Evolutionary conservation across 2,113 vertebrate species (phyloP), one percentile per base, ranked within the genome.

Genomic region (Ardeotis arabs): DNA sequence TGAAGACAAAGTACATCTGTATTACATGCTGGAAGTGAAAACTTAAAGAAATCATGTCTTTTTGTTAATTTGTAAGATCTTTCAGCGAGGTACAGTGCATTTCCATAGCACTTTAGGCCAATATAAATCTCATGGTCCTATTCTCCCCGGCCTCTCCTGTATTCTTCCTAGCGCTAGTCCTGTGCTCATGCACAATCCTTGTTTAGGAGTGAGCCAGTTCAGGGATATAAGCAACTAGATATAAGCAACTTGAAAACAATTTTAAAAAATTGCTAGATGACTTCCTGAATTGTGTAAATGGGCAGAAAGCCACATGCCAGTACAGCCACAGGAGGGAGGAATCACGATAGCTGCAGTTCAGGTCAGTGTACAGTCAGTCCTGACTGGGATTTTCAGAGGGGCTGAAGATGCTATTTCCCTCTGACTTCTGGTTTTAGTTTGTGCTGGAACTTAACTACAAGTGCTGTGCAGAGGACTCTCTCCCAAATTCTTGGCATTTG

Each of bases 51-150:
- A n/a, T 1, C 16, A 8, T 1, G 2, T 5, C 41, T 29, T 74
- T 45, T 44, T 39, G 49, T 29, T 66, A 4, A 4, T 59, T 19
- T 72, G 5, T 44, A 31, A 78, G 86, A 8, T 33, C 14, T 67
- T 37, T 50, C 59, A 39, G 59, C 24, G n/a, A 72, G 39, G 25
- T 45, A 3, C 12, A 9, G 1, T 27, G 14, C 10, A 12, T 33
- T 84, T 44, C 44, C 2, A 1, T 7, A 22, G 44, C 50, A 24
- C 0, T 44, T 37, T 4, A 20, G 53, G 45, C 88, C 79, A 23
- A 0, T 24, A 2, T 39, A 12, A 7, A 6, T 66, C 24, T 27
- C 1, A 2, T n/a, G 49, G 7, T 69, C 44, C 69, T 3, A 0
- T 74, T 55, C 16, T 67, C 7, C 28, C 15, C 25, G 18, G 16